Evolutionary conservation across 2,888 invertebrate genomes (phyloP), one percentile per base, ranked within the genome.

Genomic region (Drosophila koepferae): DNA sequence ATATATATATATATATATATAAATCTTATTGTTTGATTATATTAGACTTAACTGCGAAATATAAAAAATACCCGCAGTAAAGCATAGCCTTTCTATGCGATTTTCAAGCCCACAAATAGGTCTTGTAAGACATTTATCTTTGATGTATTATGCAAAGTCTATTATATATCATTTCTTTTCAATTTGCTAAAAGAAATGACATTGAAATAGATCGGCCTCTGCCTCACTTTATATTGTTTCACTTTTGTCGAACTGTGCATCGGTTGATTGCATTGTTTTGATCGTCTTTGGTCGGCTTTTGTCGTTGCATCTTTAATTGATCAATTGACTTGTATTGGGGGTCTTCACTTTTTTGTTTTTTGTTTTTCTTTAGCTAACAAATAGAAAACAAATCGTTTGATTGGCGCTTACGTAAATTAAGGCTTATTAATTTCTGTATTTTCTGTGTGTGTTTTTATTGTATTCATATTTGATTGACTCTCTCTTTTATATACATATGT

Each of bases 321-420:
- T 86, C 82, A 89, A 86, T 86, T 85, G 86, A 66, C 74, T 66
- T 70, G 72, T 59, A 49, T 64, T 23, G 59, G 28, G 55, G 49
- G 23, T 54, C 61, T 54, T 59, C 18, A 23, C 63, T 56, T 69
- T 59, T 67, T 68, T 14, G 61, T 56, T 69, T 23, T 56, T 69
- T 23, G 23, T 23, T 59, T 66, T 68, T 6, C 23, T 49, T 34
- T 74, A 67, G 63, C 63, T 61, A 61, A 46, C 54, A 62, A 61
- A 71, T 65, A 46, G 18, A 67, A 64, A 71, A 75, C 62, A 74
- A 79, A 73, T 67, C 72, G 64, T 82, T 82, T 77, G 62, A 76
- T 74, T 76, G 79, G 67, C 75, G 63, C 73, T 89, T 89, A 84
- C 87, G 85, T 86, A 89, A 85, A 89, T 75, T 46, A 60, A 77